A percentile compares a stretch with the other conserved stretches of the same genome.
phyloP scores from a whole-genome alignment of 2,888 invertebrate genomes.

The Digitonthophagus gazella region DNA sequence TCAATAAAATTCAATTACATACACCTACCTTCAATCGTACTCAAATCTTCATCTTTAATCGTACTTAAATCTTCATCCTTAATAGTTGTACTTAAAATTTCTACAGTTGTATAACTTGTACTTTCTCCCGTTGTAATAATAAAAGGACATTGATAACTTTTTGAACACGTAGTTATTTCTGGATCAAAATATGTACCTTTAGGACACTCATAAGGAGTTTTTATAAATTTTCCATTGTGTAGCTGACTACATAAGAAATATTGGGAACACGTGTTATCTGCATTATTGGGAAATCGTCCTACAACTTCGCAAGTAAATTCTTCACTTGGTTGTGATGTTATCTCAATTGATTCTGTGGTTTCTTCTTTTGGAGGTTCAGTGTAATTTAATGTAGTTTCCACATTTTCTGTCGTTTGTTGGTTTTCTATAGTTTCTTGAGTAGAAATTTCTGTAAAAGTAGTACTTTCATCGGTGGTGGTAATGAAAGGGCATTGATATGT shows the following conservation, averaged over 20 bases:
- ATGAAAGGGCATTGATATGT: neutral
- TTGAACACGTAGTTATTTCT: conserved; percentile 26
- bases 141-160: conserved; percentile 26
- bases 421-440: neutral
- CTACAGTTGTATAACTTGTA: neutral
- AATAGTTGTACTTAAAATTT: no score
- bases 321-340: neutral
- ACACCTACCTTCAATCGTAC: no score
- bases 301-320: conserved; percentile 43
- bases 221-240: conserved; percentile 38
- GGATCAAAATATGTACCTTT: conserved; percentile 31
- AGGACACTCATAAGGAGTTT: conserved; percentile 38
- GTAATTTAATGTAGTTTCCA: no score
- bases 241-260: conserved; percentile 33
- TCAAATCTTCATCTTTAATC: no score
- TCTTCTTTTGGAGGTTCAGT: neutral
- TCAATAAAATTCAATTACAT: neutral
- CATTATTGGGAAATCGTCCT: conserved; percentile 50
- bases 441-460: neutral
- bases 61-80: no score
- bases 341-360: no score
- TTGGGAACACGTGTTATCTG: conserved; percentile 38
- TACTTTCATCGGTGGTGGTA: neutral
- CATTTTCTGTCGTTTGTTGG: no score
- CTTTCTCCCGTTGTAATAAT: conserved; percentile 5